Evolutionary conservation across 2,797 vertebrate species (phyloP).

Genomic region (Leuciscus waleckii): DNA sequence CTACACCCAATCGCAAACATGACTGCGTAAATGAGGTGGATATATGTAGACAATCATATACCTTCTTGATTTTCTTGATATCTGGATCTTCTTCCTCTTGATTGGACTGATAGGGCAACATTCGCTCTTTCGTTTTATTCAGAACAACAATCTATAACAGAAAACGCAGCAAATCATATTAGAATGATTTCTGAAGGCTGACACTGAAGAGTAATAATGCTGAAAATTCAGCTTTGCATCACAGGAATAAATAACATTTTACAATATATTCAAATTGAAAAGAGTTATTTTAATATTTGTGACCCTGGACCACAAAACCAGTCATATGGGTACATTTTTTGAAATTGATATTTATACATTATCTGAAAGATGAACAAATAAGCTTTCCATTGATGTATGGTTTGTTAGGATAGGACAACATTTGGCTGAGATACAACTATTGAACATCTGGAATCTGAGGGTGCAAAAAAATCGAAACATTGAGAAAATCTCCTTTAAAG

Average conservation of each 20-base stretch:
- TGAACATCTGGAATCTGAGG: too few relatives aligned
- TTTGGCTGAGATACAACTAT: too few relatives aligned
- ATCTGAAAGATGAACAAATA: too few relatives aligned
- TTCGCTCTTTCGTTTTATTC: constrained; percentile 91
- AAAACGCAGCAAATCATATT: neutral
- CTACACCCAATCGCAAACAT: neutral
- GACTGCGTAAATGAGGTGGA: neutral
- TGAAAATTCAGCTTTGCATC: neutral
- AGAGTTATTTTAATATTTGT: neutral
- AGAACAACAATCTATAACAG: constrained; percentile 83
- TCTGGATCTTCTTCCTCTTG: constrained; percentile 94
- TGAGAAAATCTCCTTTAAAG: too few relatives aligned
- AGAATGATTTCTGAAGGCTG: neutral
- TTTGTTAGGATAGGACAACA: too few relatives aligned
- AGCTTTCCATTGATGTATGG: too few relatives aligned
- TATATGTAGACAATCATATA: constrained; percentile 60
- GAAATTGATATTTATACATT: too few relatives aligned
- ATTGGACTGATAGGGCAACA: constrained; percentile 84
- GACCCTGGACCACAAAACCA: too few relatives aligned
- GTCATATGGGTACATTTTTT: too few relatives aligned
- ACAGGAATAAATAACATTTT: neutral
- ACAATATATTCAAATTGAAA: neutral
- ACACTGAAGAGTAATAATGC: neutral
- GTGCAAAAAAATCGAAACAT: too few relatives aligned
- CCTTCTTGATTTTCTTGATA: constrained; percentile 98